These are phyloP conservation scores for Cheilosia soror DNA, from an alignment of 2,888 invertebrate species.

Conservation along the genomic window DNA sequence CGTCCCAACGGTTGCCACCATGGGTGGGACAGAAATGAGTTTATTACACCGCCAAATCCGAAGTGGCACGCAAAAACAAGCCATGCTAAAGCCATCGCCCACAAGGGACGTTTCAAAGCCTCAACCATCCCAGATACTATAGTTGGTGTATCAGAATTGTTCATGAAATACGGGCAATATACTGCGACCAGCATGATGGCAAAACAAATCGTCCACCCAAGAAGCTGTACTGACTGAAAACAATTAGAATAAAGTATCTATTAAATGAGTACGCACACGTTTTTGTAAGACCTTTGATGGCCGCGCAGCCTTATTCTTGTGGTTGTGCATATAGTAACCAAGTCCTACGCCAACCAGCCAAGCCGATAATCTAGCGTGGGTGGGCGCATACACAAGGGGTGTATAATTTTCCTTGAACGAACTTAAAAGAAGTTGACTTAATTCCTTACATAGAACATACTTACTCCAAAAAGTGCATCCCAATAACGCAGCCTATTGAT, in stretches of 20 bases:
- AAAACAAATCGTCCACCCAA: conserved; percentile 80
- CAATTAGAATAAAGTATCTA: not conserved
- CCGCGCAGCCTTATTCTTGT: conserved; percentile 69
- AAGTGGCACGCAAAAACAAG: conserved; percentile 82
- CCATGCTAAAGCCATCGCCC: conserved; percentile 81
- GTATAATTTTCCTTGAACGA: conserved; percentile 78
- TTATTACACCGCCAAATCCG: conserved; percentile 81
- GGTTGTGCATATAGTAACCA: conserved; percentile 81
- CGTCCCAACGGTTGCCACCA: conserved; percentile 81
- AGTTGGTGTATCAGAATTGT: conserved; percentile 72
- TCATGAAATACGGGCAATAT: conserved; percentile 80
- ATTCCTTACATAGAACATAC: conserved; percentile 79
- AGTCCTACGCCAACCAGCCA: conserved; percentile 83
- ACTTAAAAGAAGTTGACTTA: not conserved
- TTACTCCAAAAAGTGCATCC: conserved; percentile 78
- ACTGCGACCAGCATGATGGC: conserved; percentile 79
- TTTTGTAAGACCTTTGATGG: not conserved
- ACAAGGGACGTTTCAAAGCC: conserved; percentile 79
- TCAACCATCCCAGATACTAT: conserved; percentile 81
- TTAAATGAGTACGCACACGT: not conserved
- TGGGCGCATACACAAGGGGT: conserved; percentile 81
- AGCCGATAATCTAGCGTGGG: conserved; percentile 82
- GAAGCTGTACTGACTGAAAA: conserved; percentile 77
- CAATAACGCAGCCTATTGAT: conserved; percentile 81
- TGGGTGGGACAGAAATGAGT: conserved; percentile 81